Conservation (phyloP, 2,888 invertebrate species). For the Julus scanicus region DNA sequence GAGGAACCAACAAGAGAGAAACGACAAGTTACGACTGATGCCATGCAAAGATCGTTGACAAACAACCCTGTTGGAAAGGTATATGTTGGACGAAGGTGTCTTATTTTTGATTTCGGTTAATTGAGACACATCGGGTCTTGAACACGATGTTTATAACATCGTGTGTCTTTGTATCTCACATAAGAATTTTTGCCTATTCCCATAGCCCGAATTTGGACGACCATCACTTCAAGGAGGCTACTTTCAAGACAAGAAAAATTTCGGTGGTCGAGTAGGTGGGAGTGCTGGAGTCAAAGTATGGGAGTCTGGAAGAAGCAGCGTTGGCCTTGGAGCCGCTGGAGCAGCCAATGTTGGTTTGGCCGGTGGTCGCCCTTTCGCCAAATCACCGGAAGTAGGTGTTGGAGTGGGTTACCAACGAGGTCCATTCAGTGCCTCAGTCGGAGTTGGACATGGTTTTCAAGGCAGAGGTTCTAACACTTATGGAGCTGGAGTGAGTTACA, state of each 20-base stretch:
- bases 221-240: constrained; percentile 25
- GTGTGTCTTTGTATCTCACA: no score
- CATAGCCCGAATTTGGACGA: constrained; percentile 56
- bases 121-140: background rate
- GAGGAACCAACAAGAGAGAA: background rate
- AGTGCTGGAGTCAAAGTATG: constrained; percentile 50
- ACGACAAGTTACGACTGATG: constrained; percentile 32
- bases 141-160: no score
- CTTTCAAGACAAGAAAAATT: constrained; percentile 45
- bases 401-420: constrained; percentile 46
- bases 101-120: no score
- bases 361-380: constrained; percentile 41
- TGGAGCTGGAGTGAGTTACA: background rate
- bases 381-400: constrained; percentile 27
- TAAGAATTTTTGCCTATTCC: background rate
- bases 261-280: constrained; percentile 48
- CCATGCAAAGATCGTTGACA: constrained; percentile 22
- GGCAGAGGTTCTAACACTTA: constrained; percentile 5
- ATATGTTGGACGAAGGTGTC: background rate
- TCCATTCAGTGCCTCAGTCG: constrained; percentile 40
- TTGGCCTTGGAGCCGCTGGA: constrained; percentile 38
- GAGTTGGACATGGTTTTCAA: background rate
- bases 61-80: constrained; percentile 51
- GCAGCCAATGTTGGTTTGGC: constrained; percentile 1
- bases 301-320: constrained; percentile 48